Evolutionary conservation across 2,797 vertebrate species (phyloP).

Genomic region (Sphenodon punctatus): DNA sequence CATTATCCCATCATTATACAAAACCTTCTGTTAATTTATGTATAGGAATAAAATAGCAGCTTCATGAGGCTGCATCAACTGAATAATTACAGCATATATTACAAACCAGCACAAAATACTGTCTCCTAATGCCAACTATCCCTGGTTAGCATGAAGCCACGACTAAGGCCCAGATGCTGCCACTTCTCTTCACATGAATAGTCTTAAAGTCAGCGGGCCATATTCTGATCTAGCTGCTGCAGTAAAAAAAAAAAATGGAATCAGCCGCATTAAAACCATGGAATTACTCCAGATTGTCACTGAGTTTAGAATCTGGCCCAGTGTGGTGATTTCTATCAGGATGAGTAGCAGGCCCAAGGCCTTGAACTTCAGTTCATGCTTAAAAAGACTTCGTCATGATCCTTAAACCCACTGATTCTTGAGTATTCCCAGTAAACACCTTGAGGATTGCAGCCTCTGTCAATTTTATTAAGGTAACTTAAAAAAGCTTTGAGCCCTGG

Average conservation of each 20-base stretch:
- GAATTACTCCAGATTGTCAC: background rate
- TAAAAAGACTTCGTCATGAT: too few relatives aligned
- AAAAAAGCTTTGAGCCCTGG: background rate
- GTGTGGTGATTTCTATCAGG: background rate
- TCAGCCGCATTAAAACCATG: too few relatives aligned
- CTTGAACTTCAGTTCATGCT: background rate
- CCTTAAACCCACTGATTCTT: too few relatives aligned
- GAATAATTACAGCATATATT: constrained; percentile 71
- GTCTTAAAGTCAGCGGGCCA: background rate
- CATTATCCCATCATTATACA: constrained; percentile 71
- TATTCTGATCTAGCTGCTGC: background rate
- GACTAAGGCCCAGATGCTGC: constrained; percentile 12
- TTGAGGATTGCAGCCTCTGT: background rate
- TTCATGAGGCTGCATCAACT: constrained; percentile 62
- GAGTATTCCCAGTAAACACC: background rate
- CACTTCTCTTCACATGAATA: rapidly evolving
- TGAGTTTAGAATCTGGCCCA: rapidly evolving
- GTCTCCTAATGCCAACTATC: constrained; percentile 56
- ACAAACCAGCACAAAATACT: constrained; percentile 50
- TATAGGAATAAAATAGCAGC: constrained; percentile 57
- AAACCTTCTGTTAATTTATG: constrained; percentile 71
- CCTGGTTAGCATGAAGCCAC: constrained; percentile 49
- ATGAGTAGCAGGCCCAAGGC: background rate
- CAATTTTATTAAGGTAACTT: background rate
- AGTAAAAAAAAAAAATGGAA: too few relatives aligned